Conservation (phyloP, 2,797 vertebrate genomes). For the Rhincodon typus region DNA sequence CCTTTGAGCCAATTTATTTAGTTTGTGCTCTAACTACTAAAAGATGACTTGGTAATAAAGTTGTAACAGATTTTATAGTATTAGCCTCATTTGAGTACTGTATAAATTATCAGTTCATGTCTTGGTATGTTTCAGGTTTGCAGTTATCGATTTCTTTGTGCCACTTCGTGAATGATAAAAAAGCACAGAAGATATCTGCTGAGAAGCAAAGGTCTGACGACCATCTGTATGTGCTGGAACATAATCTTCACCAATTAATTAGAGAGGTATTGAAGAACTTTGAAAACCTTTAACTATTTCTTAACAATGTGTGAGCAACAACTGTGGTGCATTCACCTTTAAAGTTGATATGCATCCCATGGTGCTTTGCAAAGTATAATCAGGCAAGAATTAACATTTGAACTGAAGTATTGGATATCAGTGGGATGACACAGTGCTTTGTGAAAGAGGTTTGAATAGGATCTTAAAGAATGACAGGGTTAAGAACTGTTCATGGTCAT, state of each 20-base stretch:
- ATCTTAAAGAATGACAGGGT: neutral
- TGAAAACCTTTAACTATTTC: neutral
- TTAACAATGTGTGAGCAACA: neutral
- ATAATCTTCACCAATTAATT: constrained; percentile 93
- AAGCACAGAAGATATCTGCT: constrained; percentile 68
- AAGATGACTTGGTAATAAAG: neutral
- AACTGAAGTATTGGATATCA: neutral
- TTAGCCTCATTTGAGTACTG: neutral
- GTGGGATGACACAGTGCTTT: neutral
- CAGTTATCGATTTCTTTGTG: constrained; percentile 93
- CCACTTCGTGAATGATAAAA: constrained; percentile 87
- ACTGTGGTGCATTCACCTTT: neutral
- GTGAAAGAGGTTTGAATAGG: neutral
- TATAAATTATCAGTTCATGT: neutral
- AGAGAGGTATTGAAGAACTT: constrained; percentile 62
- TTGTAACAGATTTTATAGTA: neutral
- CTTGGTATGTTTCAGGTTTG: constrained; percentile 60
- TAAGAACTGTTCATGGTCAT: neutral
- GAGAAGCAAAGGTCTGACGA: constrained; percentile 83
- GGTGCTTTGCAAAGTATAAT: neutral
- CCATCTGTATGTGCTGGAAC: constrained; percentile 91
- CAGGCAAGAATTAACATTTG: neutral
- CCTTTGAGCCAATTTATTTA: neutral
- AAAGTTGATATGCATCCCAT: neutral
- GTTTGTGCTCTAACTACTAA: neutral